Conservation (phyloP, 2,888 invertebrate species). For the Prosopocoilus inquinatus region DNA sequence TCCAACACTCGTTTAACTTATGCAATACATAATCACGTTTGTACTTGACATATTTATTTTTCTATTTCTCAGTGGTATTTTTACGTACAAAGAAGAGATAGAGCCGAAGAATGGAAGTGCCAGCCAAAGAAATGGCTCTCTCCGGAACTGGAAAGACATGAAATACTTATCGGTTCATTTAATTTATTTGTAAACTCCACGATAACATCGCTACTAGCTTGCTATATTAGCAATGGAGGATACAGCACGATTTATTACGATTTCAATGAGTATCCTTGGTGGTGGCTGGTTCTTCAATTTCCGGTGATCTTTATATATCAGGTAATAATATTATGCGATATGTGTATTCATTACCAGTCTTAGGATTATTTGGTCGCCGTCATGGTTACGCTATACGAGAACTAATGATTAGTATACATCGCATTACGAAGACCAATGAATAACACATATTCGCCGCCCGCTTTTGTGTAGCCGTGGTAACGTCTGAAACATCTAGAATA, state of each 20-base stretch:
- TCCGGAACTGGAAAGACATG: slow-evolving; percentile 66
- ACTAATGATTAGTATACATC: no score
- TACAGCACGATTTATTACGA: slow-evolving; percentile 64
- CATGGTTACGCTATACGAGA: no score
- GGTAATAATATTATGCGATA: slow-evolving; percentile 45
- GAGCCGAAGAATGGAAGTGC: slow-evolving; percentile 69
- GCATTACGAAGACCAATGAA: no score
- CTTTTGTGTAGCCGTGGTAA: no score
- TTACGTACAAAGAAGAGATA: slow-evolving; percentile 62
- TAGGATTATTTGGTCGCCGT: no score
- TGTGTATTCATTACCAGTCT: no score
- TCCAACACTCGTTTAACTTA: no score
- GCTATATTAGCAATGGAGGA: slow-evolving; percentile 68
- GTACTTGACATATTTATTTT: neutral
- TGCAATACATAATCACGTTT: neutral
- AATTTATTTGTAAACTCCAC: slow-evolving; percentile 58
- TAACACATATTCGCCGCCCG: no score
- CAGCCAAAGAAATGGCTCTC: slow-evolving; percentile 68
- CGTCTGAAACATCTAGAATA: no score
- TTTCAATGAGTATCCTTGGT: slow-evolving; percentile 58
- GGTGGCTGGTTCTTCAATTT: slow-evolving; percentile 65
- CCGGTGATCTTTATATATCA: slow-evolving; percentile 63
- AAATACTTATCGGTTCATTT: slow-evolving; percentile 62
- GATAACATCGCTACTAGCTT: slow-evolving; percentile 61
- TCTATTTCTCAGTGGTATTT: slow-evolving; percentile 65